Percentiles rank a stretch among this genome's conserved stretches.
These are phyloP conservation scores for Hydrocynus forskahlii DNA, from an alignment of 2,797 vertebrate species.

Conservation along the genomic window DNA sequence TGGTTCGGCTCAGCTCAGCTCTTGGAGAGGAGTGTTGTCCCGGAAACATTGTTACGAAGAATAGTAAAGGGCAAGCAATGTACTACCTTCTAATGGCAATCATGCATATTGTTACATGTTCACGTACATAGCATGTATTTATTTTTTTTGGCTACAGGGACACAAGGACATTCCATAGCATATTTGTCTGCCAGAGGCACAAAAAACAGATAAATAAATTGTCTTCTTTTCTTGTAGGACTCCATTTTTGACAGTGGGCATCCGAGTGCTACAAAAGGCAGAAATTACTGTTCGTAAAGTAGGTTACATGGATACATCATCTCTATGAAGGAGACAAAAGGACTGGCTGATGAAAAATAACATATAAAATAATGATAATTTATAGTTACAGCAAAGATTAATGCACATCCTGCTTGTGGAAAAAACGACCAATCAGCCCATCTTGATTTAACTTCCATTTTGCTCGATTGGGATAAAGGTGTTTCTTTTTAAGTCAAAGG, in stretches of 20 bases:
- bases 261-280: slow-evolving; percentile 53
- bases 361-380: slow-evolving; percentile 23
- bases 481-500: slow-evolving; percentile 59
- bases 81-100: slow-evolving; percentile 61
- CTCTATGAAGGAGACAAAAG: slow-evolving; percentile 15
- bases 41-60: slow-evolving; percentile 51
- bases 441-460: slow-evolving; percentile 48
- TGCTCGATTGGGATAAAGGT: slow-evolving; percentile 72
- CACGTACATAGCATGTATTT: slow-evolving; percentile 61
- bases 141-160: slow-evolving; percentile 55
- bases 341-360: slow-evolving; percentile 29
- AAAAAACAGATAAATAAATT: slow-evolving; percentile 52
- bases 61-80: slow-evolving; percentile 64
- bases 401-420: slow-evolving; percentile 48
- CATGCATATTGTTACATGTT: slow-evolving; percentile 65
- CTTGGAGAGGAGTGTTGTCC: slow-evolving; percentile 50
- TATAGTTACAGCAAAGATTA: slow-evolving; percentile 47
- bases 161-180: slow-evolving; percentile 64
- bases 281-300: slow-evolving; percentile 38
- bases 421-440: slow-evolving; percentile 53
- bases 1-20: slow-evolving; percentile 46
- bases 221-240: slow-evolving; percentile 46
- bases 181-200: slow-evolving; percentile 58
- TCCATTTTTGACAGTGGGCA: slow-evolving; percentile 60
- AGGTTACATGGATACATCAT: slow-evolving; percentile 33